These are phyloP conservation scores for Limonius californicus DNA, from an alignment of 1,140 invertebrate species.

Conservation along the genomic window DNA sequence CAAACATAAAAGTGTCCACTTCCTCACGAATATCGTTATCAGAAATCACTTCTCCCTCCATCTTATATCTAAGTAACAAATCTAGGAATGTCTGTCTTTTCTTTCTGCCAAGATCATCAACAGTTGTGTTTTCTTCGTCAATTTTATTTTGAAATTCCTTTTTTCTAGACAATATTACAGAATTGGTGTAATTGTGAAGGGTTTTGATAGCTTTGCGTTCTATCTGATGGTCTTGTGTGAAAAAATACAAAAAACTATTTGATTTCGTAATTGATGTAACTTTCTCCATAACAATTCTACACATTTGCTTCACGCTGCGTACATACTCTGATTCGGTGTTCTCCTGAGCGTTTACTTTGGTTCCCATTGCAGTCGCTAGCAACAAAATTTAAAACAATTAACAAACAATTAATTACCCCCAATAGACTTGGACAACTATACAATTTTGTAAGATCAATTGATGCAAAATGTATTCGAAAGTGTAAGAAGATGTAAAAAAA, in stretches of 20 bases:
- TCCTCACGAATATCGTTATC: constrained; percentile 68
- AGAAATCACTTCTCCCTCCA: constrained; percentile 54
- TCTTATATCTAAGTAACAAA: constrained; percentile 61
- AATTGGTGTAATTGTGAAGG: background rate
- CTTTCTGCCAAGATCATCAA: constrained; percentile 46
- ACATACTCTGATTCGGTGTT: constrained; percentile 71
- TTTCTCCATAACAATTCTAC: constrained; percentile 44
- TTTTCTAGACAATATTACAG: background rate
- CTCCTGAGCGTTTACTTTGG: too few species aligned
- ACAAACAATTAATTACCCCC: too few species aligned
- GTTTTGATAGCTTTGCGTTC: constrained; percentile 47
- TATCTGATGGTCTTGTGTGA: constrained; percentile 29
- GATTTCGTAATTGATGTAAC: constrained; percentile 44
- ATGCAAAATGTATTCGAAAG: too few species aligned
- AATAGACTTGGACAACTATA: too few species aligned
- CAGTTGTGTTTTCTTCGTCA: background rate
- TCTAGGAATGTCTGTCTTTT: constrained; percentile 73
- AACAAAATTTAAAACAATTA: too few species aligned
- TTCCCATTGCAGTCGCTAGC: too few species aligned
- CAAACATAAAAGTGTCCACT: constrained; percentile 75
- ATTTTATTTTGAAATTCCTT: constrained; percentile 1
- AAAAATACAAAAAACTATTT: constrained; percentile 29
- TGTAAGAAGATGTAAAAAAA: too few species aligned
- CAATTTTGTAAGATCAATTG: too few species aligned
- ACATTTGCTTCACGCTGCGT: constrained; percentile 59